Base-by-base conservation (phyloP, 1,140 invertebrate genomes). In the Lasaia peninsularis region DNA sequence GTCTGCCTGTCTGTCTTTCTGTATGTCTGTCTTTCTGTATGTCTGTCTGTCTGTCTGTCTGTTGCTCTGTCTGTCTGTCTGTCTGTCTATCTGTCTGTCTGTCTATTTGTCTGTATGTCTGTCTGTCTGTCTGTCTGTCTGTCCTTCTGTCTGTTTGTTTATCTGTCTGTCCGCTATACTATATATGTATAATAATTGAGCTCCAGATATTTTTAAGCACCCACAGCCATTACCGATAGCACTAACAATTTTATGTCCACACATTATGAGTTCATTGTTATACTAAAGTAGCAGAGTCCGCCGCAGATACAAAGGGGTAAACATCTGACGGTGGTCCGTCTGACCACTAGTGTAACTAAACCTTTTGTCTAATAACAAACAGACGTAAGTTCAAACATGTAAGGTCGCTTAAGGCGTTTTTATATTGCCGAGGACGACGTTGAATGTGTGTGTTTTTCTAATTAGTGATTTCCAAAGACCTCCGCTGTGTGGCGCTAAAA, bases 311-410 rank as follows among this genome's bases (percentile, higher is more conserved):
- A 50, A 63, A 56, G 52, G 68, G 37, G 35, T 66, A 82, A 82
- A 82, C 75, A 80, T 60, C 58, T 61, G 67, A 68, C 50, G 80
- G 80, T 83, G 80, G 80, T 83, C 80, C 60, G 62, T 50, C 59
- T 54, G 31, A 53, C 53, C 12, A 28, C 52, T 44, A 44, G 14
- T 11, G 14, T 44, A 44, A 28, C 52, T 51, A 58, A 65, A 65
- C 62, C 60, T 56, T 24, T 2, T 56, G 48, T 50, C 33, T 20
- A 34, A 56, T n/a, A 35, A 55, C 20, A 28, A 52, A 52, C 1
- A 35, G 32, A 32, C 49, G 49, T 52, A 62, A 24, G 28, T 44
- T 34, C 9, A 9, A 32, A 28, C n/a, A 4, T 51, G 44, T 44
- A 16, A 9, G 44, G 21, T 37, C 32, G 32, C 40, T 65, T 73